A percentile compares a stretch with the other conserved stretches of the same genome.
phyloP scores from a whole-genome alignment of 2,113 vertebrate species.

The Bufo bufo region DNA sequence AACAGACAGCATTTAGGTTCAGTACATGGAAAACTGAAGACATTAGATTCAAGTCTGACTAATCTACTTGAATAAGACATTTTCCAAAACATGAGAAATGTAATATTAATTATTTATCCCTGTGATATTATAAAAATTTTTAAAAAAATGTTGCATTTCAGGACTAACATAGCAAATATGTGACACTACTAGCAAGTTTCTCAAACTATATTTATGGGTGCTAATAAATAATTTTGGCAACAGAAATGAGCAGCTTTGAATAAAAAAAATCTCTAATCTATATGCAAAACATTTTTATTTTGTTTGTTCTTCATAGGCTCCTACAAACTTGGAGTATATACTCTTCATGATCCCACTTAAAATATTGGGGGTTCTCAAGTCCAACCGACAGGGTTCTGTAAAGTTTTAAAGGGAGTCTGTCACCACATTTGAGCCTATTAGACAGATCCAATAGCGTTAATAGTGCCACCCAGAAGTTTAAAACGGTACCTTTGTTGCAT shows the following conservation, averaged over 20 bases:
- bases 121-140: background rate
- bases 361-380: no score
- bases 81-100: conserved; percentile 9
- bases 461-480: no score
- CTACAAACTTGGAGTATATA: no score
- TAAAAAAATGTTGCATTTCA: background rate
- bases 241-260: background rate
- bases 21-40: conserved; percentile 29
- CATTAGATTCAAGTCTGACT: conserved; percentile 23
- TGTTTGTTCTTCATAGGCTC: no score
- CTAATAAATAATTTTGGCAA: background rate
- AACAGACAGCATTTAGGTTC: conserved; percentile 1
- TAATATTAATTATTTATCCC: conserved; percentile 1
- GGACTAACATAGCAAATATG: background rate
- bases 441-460: no score
- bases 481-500: no score
- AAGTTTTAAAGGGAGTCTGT: no score
- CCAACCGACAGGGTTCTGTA: no score
- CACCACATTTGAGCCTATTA: no score
- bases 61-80: conserved; percentile 45
- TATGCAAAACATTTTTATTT: no score
- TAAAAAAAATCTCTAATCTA: no score
- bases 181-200: background rate
- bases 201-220: background rate
- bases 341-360: no score